Evolutionary conservation across 2,888 invertebrate species (phyloP), one percentile per base, ranked within the genome.

Genomic region (Branchipolynoe longqiensis): DNA sequence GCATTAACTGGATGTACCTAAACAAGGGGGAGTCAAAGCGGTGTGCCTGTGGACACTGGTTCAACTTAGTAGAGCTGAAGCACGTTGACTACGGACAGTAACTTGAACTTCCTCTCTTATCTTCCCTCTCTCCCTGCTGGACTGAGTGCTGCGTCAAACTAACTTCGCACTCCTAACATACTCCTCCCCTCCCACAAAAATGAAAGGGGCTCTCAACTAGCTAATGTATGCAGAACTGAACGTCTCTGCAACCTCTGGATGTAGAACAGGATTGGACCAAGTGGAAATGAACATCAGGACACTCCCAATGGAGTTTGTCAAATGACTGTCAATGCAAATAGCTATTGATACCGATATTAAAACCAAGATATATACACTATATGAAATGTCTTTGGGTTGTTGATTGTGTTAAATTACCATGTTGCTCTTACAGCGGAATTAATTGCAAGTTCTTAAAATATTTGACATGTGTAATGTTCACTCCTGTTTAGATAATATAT

Each of bases 31-130:
- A 96, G 90, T 96, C 97, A 87, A 97, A 97, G 93, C 96, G 98
- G 91, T 99, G 99, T 93, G 97, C 97, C 93, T 99, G 99, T 94
- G 99, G 99, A 85, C 96, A 98, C 94, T 98, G 98, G 98, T 99
- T 98, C 95, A 97, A 98, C 95, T 95, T 99, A 91, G 96, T 96
- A 86, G 96, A 94, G 86, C 92, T 93, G 59, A 92, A 93, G 81
- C 90, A 91, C n/a, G 84, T 73, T 36, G 86, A 86, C 36, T 85
- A 85, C 33, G 84, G 84, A 41, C 84, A 84, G 73, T 84, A 84
- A 74, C n/a, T n/a, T n/a, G n/a, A n/a, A n/a, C n/a, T n/a, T 8
- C 62, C 6, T 8, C 14, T 8, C n/a, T 62, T 18, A 12, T 48
- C 8, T 18, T 12, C 48, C n/a, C n/a, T n/a, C n/a, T n/a, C 8